Evolutionary conservation across 2,888 invertebrate species (phyloP), one percentile per base, ranked within the genome.

Genomic region (Ferdinandea cuprea): DNA sequence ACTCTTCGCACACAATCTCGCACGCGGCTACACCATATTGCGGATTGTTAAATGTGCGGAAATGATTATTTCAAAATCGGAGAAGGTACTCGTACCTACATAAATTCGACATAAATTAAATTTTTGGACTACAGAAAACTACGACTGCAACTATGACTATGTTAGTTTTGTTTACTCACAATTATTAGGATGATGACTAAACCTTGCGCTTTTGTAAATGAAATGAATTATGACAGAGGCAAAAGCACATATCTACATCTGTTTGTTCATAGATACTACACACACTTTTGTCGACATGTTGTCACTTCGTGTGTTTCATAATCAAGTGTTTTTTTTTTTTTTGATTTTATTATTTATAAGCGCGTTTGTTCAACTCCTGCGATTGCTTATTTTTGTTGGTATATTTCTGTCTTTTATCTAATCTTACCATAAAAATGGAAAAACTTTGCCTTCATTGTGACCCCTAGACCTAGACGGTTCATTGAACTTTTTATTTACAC

Each of bases 401-500:
- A 48, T 32, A 13, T 48, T 40, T 50, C 50, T 58, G 40, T 15
- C 30, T 68, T 74, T 76, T 66, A 76, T 76, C 74, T 76, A 76
- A 76, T 66, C 74, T 74, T 21, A 21, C 21, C n/a, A 17, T 52
- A 42, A 61, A 65, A 66, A 37, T 19, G 46, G 44, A 7, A 40
- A 48, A 56, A 65, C 54, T 46, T 52, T 35, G 32, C 58, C 25
- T 59, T 76, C 65, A 28, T 58, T 50, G 32, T 66, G 66, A 68
- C 77, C 77, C 54, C 50, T 32, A 54, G 37, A 21, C 54, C 50
- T 32, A 54, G 37, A 21, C 86, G 87, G 88, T 88, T 88, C 88
- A 88, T 85, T 89, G 88, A 86, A 88, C 87, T 87, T 85, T 85
- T 86, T 88, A 87, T 87, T 88, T 88, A 87, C 87, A 85, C 86